A percentile compares a stretch with the other conserved stretches of the same genome.
These are phyloP conservation scores for Mesorhabditis sp. DNA, from an alignment of 2,888 invertebrate genomes.

Conservation along the genomic window DNA sequence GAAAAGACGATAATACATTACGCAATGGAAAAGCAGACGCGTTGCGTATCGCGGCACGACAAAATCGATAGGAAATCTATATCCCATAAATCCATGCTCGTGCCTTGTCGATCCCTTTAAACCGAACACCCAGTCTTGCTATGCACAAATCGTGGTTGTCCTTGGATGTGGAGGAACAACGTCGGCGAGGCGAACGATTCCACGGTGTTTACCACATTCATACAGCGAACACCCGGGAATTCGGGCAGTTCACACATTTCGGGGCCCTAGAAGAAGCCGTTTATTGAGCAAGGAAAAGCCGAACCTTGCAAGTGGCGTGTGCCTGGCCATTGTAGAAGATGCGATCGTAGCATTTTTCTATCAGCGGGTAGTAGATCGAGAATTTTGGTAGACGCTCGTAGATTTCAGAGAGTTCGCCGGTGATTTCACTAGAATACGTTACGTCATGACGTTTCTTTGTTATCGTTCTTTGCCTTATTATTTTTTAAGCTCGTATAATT, in stretches of 20 bases:
- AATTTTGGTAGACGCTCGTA: slow-evolving; percentile 34
- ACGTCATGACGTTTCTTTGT: no score
- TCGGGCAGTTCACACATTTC: slow-evolving; percentile 33
- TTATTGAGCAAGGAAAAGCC: not conserved
- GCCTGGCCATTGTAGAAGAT: slow-evolving; percentile 44
- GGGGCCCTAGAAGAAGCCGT: slow-evolving; percentile 25
- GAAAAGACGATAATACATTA: no score
- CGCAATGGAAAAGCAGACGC: no score
- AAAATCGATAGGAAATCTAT: no score
- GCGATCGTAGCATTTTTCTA: slow-evolving; percentile 49
- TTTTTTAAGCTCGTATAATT: no score
- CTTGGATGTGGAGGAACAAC: not conserved
- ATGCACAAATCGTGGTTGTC: not conserved
- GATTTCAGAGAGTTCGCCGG: slow-evolving; percentile 11
- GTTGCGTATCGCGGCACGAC: no score
- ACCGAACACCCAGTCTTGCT: slow-evolving; percentile 2
- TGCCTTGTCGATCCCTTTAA: not conserved
- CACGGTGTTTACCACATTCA: slow-evolving; percentile 26
- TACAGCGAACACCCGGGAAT: slow-evolving; percentile 31
- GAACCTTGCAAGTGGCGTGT: slow-evolving; percentile 29
- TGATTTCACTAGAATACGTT: not conserved
- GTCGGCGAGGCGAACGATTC: slow-evolving; percentile 18
- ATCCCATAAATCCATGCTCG: no score
- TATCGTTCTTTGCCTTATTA: no score
- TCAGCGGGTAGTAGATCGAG: slow-evolving; percentile 47